phyloP scores from a whole-genome alignment of 1,140 invertebrate species.

The Achroia grisella region DNA sequence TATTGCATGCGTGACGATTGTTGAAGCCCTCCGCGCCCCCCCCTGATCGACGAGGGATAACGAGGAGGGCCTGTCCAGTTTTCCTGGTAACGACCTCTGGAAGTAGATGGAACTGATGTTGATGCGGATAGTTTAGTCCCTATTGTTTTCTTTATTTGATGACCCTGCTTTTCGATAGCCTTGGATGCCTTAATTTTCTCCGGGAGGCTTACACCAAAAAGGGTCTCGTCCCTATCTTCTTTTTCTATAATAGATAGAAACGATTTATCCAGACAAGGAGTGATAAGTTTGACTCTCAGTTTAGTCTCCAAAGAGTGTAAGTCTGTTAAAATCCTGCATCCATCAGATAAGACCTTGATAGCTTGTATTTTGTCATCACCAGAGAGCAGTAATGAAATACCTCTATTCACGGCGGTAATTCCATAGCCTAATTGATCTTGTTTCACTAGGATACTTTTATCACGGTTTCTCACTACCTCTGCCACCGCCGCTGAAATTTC shows the following conservation, averaged over 20 bases:
- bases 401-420: slow-evolving; percentile 2
- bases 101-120: background rate
- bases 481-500: slow-evolving; percentile 4
- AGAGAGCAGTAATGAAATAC: background rate
- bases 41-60: slow-evolving; percentile 14
- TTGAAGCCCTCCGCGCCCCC: slow-evolving; percentile 17
- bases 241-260: background rate
- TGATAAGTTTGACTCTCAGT: background rate
- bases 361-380: background rate
- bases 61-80: slow-evolving; percentile 20
- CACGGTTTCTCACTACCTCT: background rate
- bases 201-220: slow-evolving; percentile 1
- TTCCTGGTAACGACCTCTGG: slow-evolving; percentile 10
- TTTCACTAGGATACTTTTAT: background rate
- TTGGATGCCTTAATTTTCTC: slow-evolving; percentile 5
- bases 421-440: slow-evolving; percentile 1
- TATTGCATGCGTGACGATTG: too few relatives aligned
- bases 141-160: slow-evolving; percentile 14
- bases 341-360: background rate
- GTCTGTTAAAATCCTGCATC: background rate
- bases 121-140: background rate
- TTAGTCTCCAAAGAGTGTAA: background rate
- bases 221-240: background rate
- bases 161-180: background rate
- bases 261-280: background rate